A percentile compares a stretch with the other conserved stretches of the same genome.
Conservation (phyloP, 2,888 invertebrate genomes). For the Drosophila barbarae region DNA sequence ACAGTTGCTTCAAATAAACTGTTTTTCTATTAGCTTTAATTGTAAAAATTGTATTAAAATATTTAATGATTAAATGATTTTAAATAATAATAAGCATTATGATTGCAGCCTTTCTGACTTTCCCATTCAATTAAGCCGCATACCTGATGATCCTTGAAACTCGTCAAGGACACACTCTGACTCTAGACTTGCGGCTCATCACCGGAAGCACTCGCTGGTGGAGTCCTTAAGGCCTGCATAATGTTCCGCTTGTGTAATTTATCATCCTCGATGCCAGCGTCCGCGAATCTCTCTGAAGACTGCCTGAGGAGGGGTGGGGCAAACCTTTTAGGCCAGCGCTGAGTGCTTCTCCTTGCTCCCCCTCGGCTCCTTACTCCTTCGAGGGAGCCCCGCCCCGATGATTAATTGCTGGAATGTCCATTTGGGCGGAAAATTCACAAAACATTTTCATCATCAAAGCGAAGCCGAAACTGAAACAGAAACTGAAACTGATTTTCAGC, state of each 20-base stretch:
- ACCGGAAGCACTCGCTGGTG: not conserved
- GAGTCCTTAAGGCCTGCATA: slow-evolving; percentile 37
- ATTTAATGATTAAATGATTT: too few species aligned
- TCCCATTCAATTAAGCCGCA: slow-evolving; percentile 15
- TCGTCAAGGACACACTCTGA: not conserved
- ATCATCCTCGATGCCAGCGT: slow-evolving; percentile 62
- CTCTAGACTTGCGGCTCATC: not conserved
- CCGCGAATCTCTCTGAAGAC: slow-evolving; percentile 22
- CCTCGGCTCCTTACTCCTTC: slow-evolving; percentile 1
- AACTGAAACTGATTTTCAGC: slow-evolving; percentile 5
- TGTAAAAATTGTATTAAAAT: too few species aligned
- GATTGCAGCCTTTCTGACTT: too few species aligned
- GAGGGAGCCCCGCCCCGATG: slow-evolving; percentile 44
- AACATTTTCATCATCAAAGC: slow-evolving; percentile 52
- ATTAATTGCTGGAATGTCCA: slow-evolving; percentile 66
- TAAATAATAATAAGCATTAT: not conserved
- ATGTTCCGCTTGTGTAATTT: slow-evolving; percentile 61
- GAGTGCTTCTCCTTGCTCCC: slow-evolving; percentile 26
- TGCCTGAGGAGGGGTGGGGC: not conserved
- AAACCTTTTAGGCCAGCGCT: slow-evolving; percentile 60
- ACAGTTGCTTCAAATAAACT: too few species aligned
- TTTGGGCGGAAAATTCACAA: slow-evolving; percentile 58
- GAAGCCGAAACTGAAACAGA: not conserved
- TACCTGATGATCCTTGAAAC: slow-evolving; percentile 29
- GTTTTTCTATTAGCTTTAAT: too few species aligned